These are phyloP conservation scores for Liolophura sinensis DNA, from an alignment of 1,140 invertebrate genomes.

Conservation along the genomic window DNA sequence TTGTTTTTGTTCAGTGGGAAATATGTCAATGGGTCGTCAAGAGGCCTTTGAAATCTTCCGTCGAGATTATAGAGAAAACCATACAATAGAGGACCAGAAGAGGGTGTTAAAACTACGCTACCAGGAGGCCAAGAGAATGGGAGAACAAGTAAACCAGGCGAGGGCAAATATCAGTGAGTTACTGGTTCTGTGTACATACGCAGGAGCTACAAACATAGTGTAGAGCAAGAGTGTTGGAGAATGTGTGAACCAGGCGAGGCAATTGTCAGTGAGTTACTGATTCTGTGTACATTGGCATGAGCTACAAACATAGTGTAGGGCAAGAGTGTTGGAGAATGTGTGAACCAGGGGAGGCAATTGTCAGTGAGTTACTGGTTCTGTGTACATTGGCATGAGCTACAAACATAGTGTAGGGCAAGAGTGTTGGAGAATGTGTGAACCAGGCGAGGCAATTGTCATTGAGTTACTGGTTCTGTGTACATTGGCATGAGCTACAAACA, in stretches of 20 bases:
- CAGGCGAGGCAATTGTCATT: conserved; percentile 51
- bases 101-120: conserved; percentile 48
- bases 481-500: background rate
- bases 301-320: background rate
- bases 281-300: background rate
- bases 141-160: conserved; percentile 51
- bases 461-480: conserved; percentile 21
- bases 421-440: background rate
- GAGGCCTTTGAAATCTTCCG: conserved; percentile 59
- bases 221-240: background rate
- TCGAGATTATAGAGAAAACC: conserved; percentile 51
- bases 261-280: conserved; percentile 51
- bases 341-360: conserved; percentile 36
- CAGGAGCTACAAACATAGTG: background rate
- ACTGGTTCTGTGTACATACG: background rate
- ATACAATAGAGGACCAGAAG: conserved; percentile 53
- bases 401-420: background rate
- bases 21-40: conserved; percentile 56
- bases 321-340: background rate
- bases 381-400: background rate
- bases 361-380: conserved; percentile 46
- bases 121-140: conserved; percentile 52
- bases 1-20: conserved; percentile 46
- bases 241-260: conserved; percentile 24
- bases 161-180: conserved; percentile 54